Conservation (phyloP, 2,113 vertebrate species). For the Rattus norvegicus region DNA sequence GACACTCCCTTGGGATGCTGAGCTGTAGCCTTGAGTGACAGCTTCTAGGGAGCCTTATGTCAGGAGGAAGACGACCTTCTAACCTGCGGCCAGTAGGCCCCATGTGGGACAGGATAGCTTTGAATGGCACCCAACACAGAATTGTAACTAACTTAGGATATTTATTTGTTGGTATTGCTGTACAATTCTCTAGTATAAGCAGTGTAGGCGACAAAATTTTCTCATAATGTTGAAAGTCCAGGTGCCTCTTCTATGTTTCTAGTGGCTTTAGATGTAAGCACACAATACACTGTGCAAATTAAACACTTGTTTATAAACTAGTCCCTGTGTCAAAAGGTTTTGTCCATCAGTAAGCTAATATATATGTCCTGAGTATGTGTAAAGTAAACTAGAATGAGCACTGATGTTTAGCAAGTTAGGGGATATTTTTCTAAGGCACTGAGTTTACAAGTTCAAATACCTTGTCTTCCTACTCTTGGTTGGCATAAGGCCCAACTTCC, state of each 20-base stretch:
- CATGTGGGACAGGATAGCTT: background rate
- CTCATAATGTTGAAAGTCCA: too few species aligned
- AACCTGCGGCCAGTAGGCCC: background rate
- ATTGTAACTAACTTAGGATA: background rate
- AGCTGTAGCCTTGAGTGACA: background rate
- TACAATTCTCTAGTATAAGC: background rate
- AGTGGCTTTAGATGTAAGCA: background rate
- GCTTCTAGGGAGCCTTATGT: background rate
- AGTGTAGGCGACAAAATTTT: background rate
- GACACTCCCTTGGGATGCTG: background rate
- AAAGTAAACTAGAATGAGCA: background rate
- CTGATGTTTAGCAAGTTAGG: background rate
- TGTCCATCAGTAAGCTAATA: background rate
- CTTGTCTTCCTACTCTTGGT: background rate
- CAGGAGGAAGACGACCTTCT: background rate
- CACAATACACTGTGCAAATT: background rate
- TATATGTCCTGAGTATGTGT: background rate
- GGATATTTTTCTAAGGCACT: background rate
- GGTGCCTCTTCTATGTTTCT: background rate
- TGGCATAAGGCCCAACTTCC: background rate
- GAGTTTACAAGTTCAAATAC: background rate
- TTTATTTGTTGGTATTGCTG: background rate
- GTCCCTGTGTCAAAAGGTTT: background rate
- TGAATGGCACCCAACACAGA: background rate
- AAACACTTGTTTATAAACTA: background rate